Percentiles rank a stretch among this genome's conserved stretches.
Evolutionary conservation across 1,140 invertebrate genomes (phyloP).

Genomic region (Drosophila nikananu): DNA sequence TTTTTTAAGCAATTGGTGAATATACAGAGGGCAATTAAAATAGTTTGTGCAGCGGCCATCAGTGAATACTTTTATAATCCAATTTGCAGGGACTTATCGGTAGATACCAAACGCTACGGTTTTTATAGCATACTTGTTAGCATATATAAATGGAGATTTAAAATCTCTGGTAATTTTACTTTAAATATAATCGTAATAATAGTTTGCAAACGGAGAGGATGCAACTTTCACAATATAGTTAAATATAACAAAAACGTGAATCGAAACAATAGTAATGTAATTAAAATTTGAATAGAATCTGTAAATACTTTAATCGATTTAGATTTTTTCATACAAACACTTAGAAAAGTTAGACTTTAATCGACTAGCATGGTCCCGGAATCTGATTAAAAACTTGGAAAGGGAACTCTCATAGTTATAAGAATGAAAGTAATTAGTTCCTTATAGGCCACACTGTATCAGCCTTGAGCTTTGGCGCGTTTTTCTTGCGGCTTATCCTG

Average conservation of each 20-base stretch:
- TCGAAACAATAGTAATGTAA: not conserved
- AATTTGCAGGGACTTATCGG: not conserved
- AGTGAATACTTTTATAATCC: conserved; percentile 5
- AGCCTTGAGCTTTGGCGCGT: conserved; percentile 32
- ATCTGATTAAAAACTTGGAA: not conserved
- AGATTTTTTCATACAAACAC: not conserved
- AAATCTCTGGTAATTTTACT: not conserved
- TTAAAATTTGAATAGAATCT: not conserved
- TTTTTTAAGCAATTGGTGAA: conserved; percentile 5
- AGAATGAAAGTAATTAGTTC: not conserved
- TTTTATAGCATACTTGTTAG: not conserved
- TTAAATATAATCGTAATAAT: too few species aligned
- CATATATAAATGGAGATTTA: not conserved
- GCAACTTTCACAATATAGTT: not conserved
- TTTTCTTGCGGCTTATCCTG: conserved; percentile 29
- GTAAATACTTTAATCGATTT: too few species aligned
- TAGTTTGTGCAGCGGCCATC: not conserved
- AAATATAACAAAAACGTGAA: not conserved
- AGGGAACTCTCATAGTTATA: not conserved
- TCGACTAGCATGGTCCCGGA: too few species aligned
- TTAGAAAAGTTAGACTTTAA: not conserved
- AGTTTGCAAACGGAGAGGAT: not conserved
- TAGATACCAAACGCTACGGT: not conserved
- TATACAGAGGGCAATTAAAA: conserved; percentile 6
- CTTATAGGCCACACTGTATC: conserved; percentile 20